Conservation (phyloP, 1,140 invertebrate species). For the Bombyx mori region DNA sequence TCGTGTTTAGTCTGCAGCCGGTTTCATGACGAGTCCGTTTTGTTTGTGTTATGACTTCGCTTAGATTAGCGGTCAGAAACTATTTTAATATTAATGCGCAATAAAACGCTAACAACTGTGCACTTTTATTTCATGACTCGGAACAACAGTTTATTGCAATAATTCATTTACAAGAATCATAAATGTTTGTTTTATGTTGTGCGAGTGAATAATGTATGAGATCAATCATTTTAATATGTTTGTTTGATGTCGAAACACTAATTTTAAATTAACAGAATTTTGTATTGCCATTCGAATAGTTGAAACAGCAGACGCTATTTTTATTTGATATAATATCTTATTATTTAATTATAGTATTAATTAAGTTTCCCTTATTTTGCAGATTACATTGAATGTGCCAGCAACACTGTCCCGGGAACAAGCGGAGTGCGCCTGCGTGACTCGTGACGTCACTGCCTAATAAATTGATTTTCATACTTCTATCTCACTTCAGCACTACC, state of each 20-base stretch:
- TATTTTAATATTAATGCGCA: not conserved
- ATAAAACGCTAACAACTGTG: not conserved
- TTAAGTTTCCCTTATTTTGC: no score
- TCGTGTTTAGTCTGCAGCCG: conserved; percentile 12
- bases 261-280: no score
- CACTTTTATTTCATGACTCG: not conserved
- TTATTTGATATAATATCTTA: no score
- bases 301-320: no score
- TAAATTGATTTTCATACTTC: conserved; percentile 71
- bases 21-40: conserved; percentile 1
- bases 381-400: conserved; percentile 5
- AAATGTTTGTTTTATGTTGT: no score
- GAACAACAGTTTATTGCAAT: no score
- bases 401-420: conserved; percentile 59
- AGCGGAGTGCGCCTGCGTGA: conserved; percentile 51
- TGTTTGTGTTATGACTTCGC: not conserved
- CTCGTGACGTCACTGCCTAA: conserved; percentile 68
- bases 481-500: conserved; percentile 34
- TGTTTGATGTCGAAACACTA: no score
- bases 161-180: no score
- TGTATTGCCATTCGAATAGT: no score
- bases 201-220: no score
- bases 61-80: not conserved
- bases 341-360: no score
- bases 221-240: no score